Percentiles rank a stretch among this genome's conserved stretches.
Evolutionary conservation across 2,113 vertebrate species (phyloP).

Genomic region (Genyomyrus donnyi): DNA sequence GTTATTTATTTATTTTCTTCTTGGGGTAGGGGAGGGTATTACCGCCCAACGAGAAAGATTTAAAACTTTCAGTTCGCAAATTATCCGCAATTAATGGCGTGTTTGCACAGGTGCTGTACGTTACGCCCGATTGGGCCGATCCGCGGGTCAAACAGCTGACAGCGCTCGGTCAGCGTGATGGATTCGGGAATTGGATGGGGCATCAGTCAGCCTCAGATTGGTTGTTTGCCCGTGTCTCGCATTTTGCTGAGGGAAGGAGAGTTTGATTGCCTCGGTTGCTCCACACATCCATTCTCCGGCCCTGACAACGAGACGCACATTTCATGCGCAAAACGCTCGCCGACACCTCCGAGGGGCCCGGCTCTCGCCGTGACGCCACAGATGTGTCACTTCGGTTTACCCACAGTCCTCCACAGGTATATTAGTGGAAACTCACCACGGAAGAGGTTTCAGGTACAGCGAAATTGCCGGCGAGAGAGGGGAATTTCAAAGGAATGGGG

Average conservation of each 20-base stretch:
- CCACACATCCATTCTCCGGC: slow-evolving; percentile 66
- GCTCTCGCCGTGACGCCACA: slow-evolving; percentile 52
- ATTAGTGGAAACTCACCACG: not conserved
- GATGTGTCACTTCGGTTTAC: slow-evolving; percentile 21
- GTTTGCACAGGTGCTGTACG: slow-evolving; percentile 75
- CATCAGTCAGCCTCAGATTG: slow-evolving; percentile 88
- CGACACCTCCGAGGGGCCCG: slow-evolving; percentile 59
- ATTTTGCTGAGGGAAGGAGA: slow-evolving; percentile 76
- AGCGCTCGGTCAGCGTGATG: slow-evolving; percentile 74
- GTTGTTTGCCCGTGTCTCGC: slow-evolving; percentile 81
- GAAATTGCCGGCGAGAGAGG: not conserved
- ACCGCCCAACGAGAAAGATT: slow-evolving; percentile 48
- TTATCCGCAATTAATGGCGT: slow-evolving; percentile 82
- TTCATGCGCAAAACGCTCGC: slow-evolving; percentile 61
- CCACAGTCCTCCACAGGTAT: not conserved
- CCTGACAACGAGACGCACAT: slow-evolving; percentile 66
- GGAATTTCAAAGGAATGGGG: not conserved
- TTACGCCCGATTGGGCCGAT: slow-evolving; percentile 75
- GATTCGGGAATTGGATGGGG: slow-evolving; percentile 71
- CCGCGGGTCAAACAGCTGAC: slow-evolving; percentile 63
- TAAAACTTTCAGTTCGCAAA: slow-evolving; percentile 57
- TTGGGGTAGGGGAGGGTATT: slow-evolving; percentile 10
- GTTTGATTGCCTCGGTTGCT: slow-evolving; percentile 78
- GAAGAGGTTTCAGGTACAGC: not conserved
- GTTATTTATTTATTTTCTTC: slow-evolving; percentile 28